Conservation (phyloP, 2,797 vertebrate genomes). For the Vipera ursinii region DNA sequence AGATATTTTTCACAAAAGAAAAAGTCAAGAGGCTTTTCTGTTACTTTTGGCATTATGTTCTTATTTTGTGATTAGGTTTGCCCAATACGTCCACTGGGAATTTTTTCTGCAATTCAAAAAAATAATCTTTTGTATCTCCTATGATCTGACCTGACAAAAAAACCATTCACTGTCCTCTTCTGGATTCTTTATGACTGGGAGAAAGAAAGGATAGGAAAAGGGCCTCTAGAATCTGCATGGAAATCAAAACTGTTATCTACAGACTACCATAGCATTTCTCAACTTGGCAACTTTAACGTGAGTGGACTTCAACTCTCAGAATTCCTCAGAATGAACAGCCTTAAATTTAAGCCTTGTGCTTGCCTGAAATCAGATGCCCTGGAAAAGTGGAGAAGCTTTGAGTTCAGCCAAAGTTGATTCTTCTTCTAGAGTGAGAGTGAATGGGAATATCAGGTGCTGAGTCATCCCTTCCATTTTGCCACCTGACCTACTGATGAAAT, state of each 20-base stretch:
- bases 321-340: neutral
- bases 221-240: neutral
- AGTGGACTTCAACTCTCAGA: neutral
- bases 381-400: neutral
- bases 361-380: neutral
- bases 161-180: neutral
- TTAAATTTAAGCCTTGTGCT: neutral
- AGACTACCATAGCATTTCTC: neutral
- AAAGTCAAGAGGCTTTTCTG: neutral
- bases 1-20: neutral
- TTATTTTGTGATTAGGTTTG: neutral
- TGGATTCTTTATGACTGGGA: neutral
- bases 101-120: neutral
- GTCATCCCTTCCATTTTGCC: neutral
- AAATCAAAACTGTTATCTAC: neutral
- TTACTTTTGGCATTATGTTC: neutral
- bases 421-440: neutral
- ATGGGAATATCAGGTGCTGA: neutral
- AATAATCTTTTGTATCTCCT: neutral
- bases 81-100: neutral
- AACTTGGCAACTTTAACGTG: neutral
- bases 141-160: neutral
- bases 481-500: neutral
- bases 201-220: neutral
- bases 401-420: neutral